These are phyloP conservation scores for Crocodylus rhombifer DNA, from an alignment of 2,797 vertebrate genomes.

Conservation along the genomic window DNA sequence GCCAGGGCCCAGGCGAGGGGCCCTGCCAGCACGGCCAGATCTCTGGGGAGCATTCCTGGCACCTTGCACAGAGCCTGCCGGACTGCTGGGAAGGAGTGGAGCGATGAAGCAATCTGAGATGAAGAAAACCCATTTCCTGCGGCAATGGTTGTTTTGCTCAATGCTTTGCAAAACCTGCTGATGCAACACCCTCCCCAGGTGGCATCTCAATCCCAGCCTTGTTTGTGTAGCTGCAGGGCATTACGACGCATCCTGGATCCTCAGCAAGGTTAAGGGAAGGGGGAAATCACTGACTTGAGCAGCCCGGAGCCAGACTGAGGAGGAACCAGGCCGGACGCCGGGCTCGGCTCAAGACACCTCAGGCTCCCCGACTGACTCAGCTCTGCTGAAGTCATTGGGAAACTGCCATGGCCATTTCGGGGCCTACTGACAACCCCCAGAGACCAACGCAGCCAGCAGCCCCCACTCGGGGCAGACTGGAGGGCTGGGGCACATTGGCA, in stretches of 20 bases:
- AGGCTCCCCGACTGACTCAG: constrained; percentile 22
- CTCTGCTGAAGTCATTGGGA: not conserved
- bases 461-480: rapidly evolving
- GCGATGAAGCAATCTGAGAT: constrained; percentile 60
- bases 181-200: constrained; percentile 68
- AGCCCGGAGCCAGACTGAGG: not conserved
- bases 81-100: constrained; percentile 47
- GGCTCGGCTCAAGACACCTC: not conserved
- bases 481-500: too few species aligned
- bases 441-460: not conserved
- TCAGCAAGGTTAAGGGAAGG: constrained; percentile 18
- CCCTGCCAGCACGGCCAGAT: rapidly evolving
- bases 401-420: not conserved
- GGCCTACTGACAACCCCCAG: rapidly evolving
- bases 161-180: constrained; percentile 62
- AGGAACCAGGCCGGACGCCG: not conserved
- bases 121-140: constrained; percentile 71
- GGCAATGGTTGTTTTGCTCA: constrained; percentile 69
- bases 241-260: constrained; percentile 49
- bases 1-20: not conserved
- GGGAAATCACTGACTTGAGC: constrained; percentile 2
- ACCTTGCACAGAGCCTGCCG: not conserved
- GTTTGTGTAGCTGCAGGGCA: constrained; percentile 25
- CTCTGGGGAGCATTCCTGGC: not conserved
- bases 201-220: constrained; percentile 46